Evolutionary conservation across 2,888 invertebrate genomes (phyloP).

Genomic region (Allygus modestus): DNA sequence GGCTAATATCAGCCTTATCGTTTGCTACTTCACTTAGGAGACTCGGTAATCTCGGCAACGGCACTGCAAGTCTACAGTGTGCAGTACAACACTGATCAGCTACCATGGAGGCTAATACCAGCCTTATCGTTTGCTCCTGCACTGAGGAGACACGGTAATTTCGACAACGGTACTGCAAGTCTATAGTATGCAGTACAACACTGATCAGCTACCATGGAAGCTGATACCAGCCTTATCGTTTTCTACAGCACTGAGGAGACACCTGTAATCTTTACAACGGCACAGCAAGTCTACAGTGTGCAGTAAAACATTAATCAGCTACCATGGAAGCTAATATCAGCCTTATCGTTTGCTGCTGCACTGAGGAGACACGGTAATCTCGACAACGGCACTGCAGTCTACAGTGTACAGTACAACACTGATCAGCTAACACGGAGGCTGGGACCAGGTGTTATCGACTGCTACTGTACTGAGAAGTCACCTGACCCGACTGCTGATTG

Average conservation of each 20-base stretch:
- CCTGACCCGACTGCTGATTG: conserved; percentile 46
- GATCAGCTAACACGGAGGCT: not conserved
- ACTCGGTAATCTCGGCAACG: not conserved
- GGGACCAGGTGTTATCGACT: conserved; percentile 21
- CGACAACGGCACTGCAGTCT: not conserved
- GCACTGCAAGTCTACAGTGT: no score
- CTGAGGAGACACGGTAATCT: not conserved
- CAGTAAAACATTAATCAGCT: not conserved
- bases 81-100: no score
- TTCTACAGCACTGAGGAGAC: not conserved
- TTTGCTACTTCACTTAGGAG: not conserved
- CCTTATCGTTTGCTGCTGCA: not conserved
- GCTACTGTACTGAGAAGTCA: conserved; percentile 31
- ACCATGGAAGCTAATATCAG: not conserved
- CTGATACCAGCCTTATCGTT: not conserved
- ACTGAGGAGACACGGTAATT: no score
- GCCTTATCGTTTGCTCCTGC: no score
- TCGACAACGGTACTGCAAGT: not conserved
- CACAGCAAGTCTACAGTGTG: not conserved
- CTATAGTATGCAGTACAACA: not conserved
- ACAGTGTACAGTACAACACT: not conserved
- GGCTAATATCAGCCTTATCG: not conserved
- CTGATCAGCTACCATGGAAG: not conserved
- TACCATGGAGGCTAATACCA: no score
- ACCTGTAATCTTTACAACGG: not conserved